These are phyloP conservation scores for Phaedon cochleariae DNA, from an alignment of 2,888 invertebrate genomes.

Conservation along the genomic window DNA sequence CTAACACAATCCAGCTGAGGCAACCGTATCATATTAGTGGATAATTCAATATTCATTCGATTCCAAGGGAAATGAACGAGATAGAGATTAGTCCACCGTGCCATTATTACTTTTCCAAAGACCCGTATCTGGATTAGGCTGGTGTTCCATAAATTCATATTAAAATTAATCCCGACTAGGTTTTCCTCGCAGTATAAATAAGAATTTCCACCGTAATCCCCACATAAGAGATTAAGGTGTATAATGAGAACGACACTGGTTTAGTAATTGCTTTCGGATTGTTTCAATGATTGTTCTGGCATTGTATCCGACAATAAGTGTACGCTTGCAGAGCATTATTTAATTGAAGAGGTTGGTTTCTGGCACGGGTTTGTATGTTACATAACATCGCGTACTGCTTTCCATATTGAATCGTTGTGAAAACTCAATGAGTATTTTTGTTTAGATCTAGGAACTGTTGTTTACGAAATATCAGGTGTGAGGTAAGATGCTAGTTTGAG, in stretches of 20 bases:
- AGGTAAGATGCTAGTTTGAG: too few species aligned
- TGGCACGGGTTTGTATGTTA: not conserved
- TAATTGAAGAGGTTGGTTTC: not conserved
- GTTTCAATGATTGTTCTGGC: conserved; percentile 39
- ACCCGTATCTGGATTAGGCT: conserved; percentile 48
- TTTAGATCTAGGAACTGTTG: not conserved
- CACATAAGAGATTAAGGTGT: conserved; percentile 49
- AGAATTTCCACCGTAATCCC: conserved; percentile 48
- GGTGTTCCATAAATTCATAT: conserved; percentile 53
- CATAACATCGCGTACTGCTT: not conserved
- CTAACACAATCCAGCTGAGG: conserved; percentile 38
- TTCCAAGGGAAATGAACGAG: conserved; percentile 40
- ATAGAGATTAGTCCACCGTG: conserved; percentile 29
- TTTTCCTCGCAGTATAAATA: conserved; percentile 46
- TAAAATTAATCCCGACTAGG: conserved; percentile 48
- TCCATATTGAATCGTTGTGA: not conserved
- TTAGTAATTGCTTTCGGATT: conserved; percentile 44
- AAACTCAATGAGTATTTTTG: conserved; percentile 20
- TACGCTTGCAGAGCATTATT: not conserved
- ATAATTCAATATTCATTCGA: conserved; percentile 51
- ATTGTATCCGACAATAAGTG: not conserved
- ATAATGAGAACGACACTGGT: conserved; percentile 46
- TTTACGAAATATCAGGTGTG: too few species aligned
- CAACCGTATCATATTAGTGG: conserved; percentile 35
- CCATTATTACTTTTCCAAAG: conserved; percentile 26